Evolutionary conservation across 1,140 invertebrate species (phyloP).

Genomic region (Macrocentrus cingulum): DNA sequence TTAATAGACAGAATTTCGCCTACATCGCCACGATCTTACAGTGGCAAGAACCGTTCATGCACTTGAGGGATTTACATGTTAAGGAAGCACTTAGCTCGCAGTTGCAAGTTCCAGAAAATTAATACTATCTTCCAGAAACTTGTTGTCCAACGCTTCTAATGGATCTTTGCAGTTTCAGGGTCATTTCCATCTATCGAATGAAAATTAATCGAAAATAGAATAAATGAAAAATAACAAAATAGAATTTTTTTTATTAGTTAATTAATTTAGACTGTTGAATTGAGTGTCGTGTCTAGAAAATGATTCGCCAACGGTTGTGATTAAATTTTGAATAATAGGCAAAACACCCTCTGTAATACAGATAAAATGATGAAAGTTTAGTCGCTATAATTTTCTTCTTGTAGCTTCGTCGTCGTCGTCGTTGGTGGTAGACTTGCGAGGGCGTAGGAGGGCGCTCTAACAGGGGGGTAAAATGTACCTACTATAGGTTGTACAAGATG

Average conservation of each 20-base stretch:
- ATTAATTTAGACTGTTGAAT: no score
- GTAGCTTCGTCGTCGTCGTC: no score
- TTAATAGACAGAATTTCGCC: neutral
- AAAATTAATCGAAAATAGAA: no score
- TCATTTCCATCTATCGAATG: neutral
- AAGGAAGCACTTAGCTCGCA: conserved; percentile 36
- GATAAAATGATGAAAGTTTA: conserved; percentile 40
- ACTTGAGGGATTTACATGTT: conserved; percentile 38
- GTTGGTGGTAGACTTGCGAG: no score
- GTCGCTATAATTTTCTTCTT: conserved; percentile 1
- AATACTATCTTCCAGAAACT: conserved; percentile 30
- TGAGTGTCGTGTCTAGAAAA: no score
- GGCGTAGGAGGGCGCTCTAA: no score
- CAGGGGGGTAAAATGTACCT: no score
- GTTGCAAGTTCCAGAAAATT: conserved; percentile 31
- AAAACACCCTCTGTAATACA: conserved; percentile 23
- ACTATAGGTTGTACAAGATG: neutral
- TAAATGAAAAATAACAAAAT: no score
- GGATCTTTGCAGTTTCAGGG: neutral
- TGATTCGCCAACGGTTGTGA: no score
- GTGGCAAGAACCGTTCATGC: conserved; percentile 14
- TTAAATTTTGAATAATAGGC: no score
- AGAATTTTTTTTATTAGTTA: no score
- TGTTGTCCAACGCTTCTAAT: conserved; percentile 7
- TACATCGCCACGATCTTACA: conserved; percentile 1